phyloP scores from a whole-genome alignment of 2,888 invertebrate genomes.

The Autographa gamma region DNA sequence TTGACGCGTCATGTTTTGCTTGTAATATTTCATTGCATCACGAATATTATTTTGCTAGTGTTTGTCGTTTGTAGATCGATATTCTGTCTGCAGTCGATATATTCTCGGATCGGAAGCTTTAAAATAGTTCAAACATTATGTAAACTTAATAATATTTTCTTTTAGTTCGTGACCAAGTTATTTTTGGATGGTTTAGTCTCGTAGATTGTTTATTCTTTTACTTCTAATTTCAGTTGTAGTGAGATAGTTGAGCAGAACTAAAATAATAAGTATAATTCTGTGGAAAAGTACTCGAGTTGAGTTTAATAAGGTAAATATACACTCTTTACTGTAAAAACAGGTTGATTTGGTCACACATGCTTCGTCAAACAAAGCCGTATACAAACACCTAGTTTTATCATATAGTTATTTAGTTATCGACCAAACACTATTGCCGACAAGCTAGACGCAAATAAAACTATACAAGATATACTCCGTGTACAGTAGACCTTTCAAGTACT shows the following conservation, averaged over 20 bases:
- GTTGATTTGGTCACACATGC: not conserved
- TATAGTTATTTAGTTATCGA: constrained; percentile 5
- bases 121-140: not conserved
- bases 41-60: constrained; percentile 61
- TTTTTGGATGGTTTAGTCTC: not conserved
- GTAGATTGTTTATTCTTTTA: not conserved
- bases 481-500: not conserved
- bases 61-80: constrained; percentile 54
- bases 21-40: constrained; percentile 76
- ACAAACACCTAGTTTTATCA: not conserved
- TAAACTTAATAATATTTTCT: not conserved
- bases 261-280: too few relatives aligned
- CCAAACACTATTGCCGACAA: constrained; percentile 12
- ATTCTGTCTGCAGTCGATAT: constrained; percentile 57
- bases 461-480: constrained; percentile 12
- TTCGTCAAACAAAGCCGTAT: not conserved
- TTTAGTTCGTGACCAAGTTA: not conserved
- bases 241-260: too few relatives aligned
- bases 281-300: too few relatives aligned
- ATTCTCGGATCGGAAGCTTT: constrained; percentile 33
- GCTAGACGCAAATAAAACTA: constrained; percentile 49
- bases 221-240: too few relatives aligned
- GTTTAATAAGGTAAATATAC: too few relatives aligned
- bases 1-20: constrained; percentile 81
- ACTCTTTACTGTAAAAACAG: too few relatives aligned